These are phyloP conservation scores for Scolopax mira DNA, from an alignment of 2,113 vertebrate genomes.

Conservation along the genomic window DNA sequence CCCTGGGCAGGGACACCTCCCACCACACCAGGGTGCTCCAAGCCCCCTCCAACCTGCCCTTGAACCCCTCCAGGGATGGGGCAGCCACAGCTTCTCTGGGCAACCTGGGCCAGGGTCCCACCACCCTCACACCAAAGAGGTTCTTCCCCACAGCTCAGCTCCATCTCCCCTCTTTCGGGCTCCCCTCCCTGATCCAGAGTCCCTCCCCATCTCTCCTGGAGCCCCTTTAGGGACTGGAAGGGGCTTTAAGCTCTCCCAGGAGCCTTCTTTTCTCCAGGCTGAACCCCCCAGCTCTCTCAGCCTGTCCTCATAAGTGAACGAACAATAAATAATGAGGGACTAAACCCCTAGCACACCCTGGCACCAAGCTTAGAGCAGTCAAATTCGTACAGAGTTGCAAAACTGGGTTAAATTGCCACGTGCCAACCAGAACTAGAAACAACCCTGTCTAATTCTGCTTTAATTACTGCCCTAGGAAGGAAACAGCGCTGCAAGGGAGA, in stretches of 20 bases:
- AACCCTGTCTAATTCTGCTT: accelerated
- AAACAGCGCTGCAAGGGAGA: accelerated
- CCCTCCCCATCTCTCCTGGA: not conserved
- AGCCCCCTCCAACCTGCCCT: not conserved
- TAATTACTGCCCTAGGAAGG: not conserved
- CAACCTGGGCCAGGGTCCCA: not conserved
- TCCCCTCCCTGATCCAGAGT: not conserved
- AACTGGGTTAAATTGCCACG: accelerated
- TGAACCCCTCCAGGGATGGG: not conserved
- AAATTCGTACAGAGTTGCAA: accelerated
- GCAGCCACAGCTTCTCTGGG: not conserved
- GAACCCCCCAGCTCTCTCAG: not conserved
- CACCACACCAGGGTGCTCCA: not conserved
- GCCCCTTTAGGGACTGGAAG: not conserved
- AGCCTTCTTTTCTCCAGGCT: not conserved
- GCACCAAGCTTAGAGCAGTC: accelerated
- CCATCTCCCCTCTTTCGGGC: not conserved
- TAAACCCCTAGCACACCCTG: accelerated
- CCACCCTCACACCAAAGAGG: not conserved
- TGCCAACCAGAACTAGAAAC: accelerated
- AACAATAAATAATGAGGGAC: not conserved
- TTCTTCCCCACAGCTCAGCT: not conserved
- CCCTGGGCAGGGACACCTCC: not conserved
- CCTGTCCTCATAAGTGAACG: not conserved
- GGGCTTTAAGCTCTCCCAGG: not conserved